A percentile compares a stretch with the other conserved stretches of the same genome.
These are phyloP conservation scores for Cynodonichthys magdalenae DNA, from an alignment of 2,797 vertebrate genomes.

Conservation along the genomic window DNA sequence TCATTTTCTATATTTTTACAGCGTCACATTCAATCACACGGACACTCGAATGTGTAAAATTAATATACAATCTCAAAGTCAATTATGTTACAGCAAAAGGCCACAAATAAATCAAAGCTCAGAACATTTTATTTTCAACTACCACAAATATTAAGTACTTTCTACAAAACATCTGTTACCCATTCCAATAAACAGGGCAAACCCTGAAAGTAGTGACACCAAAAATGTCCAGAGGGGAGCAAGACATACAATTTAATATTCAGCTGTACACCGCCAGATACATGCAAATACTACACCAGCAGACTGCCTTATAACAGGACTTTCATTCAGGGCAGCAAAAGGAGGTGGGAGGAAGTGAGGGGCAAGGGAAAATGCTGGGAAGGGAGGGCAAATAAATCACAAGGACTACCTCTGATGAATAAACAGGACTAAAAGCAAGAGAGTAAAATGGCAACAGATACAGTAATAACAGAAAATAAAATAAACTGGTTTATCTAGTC, in stretches of 20 bases:
- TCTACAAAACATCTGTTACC: not conserved
- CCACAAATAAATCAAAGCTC: conserved; percentile 1
- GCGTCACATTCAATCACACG: not conserved
- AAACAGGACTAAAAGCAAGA: not conserved
- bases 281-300: conserved; percentile 29
- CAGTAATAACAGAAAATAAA: not conserved
- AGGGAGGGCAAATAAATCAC: not conserved
- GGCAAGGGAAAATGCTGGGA: conserved; percentile 10
- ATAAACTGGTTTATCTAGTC: conserved; percentile 23
- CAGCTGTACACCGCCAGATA: conserved; percentile 11
- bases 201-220: not conserved
- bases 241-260: conserved; percentile 29
- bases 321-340: conserved; percentile 61
- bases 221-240: not conserved
- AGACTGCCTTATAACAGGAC: conserved; percentile 56
- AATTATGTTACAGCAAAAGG: not conserved
- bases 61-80: not conserved
- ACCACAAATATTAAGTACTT: not conserved
- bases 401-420: conserved; percentile 13
- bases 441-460: not conserved
- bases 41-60: not conserved
- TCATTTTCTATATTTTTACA: not conserved
- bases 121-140: not conserved
- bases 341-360: conserved; percentile 10
- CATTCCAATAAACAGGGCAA: not conserved